Evolutionary conservation across 2,888 invertebrate genomes (phyloP), one percentile per base, ranked within the genome.

Genomic region (Caenorhabditis sinica): DNA sequence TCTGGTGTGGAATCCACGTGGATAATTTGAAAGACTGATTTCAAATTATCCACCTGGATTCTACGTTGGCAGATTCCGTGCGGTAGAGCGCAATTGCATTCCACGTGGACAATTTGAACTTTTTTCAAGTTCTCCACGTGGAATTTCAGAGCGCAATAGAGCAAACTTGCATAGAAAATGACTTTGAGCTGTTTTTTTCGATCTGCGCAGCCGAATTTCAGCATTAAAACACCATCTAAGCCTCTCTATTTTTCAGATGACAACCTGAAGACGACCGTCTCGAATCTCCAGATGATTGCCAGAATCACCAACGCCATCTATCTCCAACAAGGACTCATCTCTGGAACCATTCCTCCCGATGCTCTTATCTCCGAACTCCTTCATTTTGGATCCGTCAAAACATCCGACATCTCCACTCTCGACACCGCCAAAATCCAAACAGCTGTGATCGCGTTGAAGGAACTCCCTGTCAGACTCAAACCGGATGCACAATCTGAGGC

Each of bases 311-410:
- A 56, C 25, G 71, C 56, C 36, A 58, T 71, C 43, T 43, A 36
- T 28, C 5, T 71, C n/a, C 71, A 58, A 40, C 36, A 36, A 11
- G 71, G 40, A 23, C 53, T 71, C 56, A 56, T 28, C 25, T 13
- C 33, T 28, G 71, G 71, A 6, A 17, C 23, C 23, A 56, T 56
- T n/a, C 36, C 43, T 11, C 28, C 71, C 36, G 71, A 56, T 9
- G 28, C 43, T 0, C 23, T 71, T 8, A 56, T 71, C 36, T 71
- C 71, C 9, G 71, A 71, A 40, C 36, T 71, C 2, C 36, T 71
- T 11, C 71, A 23, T 40, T 56, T 71, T 33, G 69, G 56, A 40
- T 17, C 36, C 2, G 58, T 58, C 36, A 56, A 40, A 17, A 28
- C 71, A 17, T 30, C 56, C 23, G 33, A 71, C 4, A 71, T 58